These are phyloP conservation scores for Lysiphlebus fabarum DNA, from an alignment of 1,140 invertebrate species.

Conservation along the genomic window DNA sequence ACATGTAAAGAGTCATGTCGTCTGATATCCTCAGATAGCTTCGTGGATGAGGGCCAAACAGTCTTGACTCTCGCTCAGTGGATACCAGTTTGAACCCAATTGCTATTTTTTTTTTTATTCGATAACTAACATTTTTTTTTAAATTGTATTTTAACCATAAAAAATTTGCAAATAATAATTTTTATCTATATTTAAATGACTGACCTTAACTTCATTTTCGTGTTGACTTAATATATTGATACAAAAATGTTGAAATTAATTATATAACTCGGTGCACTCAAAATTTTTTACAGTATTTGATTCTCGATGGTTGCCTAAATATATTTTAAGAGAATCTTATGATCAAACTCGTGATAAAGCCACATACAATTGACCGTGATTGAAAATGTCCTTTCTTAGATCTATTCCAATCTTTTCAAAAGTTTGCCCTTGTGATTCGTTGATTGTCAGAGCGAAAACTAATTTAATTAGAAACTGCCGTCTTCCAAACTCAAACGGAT, in stretches of 20 bases:
- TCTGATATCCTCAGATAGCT: no score
- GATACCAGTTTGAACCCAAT: no score
- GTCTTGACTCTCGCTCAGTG: no score
- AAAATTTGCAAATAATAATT: no score
- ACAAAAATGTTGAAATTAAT: not conserved
- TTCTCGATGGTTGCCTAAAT: not conserved
- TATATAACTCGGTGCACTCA: not conserved
- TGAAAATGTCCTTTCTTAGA: slow-evolving; percentile 30
- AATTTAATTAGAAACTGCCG: slow-evolving; percentile 36
- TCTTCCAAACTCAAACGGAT: slow-evolving; percentile 23
- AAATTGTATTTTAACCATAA: no score
- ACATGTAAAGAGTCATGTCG: no score
- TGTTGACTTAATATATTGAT: no score
- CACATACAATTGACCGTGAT: slow-evolving; percentile 40
- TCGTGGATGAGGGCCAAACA: no score
- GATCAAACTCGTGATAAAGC: slow-evolving; percentile 30
- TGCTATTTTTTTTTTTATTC: no score
- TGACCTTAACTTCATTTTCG: no score
- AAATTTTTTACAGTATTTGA: not conserved
- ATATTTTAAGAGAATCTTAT: slow-evolving; percentile 14
- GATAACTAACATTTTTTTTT: no score
- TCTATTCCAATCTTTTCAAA: slow-evolving; percentile 35
- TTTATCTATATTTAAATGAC: no score
- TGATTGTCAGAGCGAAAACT: slow-evolving; percentile 54
- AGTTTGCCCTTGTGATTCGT: slow-evolving; percentile 35